Conservation (phyloP, 2,797 vertebrate species). For the Tympanoctomys barrerae region DNA sequence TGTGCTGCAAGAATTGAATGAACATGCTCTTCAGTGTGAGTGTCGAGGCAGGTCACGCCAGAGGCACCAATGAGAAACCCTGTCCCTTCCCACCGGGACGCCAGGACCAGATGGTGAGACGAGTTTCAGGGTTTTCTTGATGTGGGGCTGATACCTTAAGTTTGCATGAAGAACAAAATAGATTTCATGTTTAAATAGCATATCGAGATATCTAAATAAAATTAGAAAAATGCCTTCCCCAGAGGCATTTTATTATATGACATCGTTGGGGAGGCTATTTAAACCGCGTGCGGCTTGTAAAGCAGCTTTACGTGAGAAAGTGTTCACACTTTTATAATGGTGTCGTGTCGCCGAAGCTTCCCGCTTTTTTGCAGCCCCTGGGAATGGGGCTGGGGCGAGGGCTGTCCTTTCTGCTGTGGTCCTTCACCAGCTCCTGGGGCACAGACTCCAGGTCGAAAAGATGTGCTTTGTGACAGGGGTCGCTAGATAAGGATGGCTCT, state of each 20-base stretch:
- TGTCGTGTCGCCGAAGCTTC: background rate
- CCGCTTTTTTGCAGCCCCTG: background rate
- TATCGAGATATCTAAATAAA: background rate
- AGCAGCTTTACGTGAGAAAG: conserved; percentile 12
- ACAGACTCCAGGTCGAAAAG: background rate
- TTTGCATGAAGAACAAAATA: background rate
- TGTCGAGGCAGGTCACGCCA: background rate
- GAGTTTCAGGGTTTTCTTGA: background rate
- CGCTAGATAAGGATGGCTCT: background rate
- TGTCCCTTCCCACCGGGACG: background rate
- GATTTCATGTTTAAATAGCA: background rate
- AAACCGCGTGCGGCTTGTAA: background rate
- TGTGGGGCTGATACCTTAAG: background rate
- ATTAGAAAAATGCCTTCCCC: background rate
- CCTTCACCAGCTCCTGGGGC: background rate
- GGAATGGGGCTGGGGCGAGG: background rate
- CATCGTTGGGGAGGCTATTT: background rate
- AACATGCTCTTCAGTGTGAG: background rate
- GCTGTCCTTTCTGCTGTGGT: background rate
- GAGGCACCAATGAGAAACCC: background rate
- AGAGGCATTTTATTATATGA: background rate
- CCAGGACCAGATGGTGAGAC: background rate
- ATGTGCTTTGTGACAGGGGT: background rate
- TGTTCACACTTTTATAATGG: background rate
- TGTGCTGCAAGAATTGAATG: background rate